Conservation (phyloP, 1,140 invertebrate genomes). For the Chelonus insularis region DNA sequence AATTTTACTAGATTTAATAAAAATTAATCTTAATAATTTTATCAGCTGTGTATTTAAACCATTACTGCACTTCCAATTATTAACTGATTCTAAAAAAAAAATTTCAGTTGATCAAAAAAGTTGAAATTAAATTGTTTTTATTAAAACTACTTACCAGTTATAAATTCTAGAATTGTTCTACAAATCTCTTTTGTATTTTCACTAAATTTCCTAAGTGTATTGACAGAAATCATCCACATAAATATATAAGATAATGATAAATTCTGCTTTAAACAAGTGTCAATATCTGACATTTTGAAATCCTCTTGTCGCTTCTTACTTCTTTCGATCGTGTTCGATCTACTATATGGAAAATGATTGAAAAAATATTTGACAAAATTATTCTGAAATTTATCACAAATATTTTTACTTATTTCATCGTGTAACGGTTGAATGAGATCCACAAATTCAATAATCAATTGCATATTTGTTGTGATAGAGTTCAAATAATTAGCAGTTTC, state of each 20-base stretch:
- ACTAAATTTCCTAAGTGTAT: conserved; percentile 30
- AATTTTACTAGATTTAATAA: conserved; percentile 49
- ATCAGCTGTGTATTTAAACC: conserved; percentile 38
- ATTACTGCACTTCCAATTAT: conserved; percentile 38
- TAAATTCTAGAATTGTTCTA: conserved; percentile 31
- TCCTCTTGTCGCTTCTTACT: conserved; percentile 41
- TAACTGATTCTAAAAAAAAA: conserved; percentile 42
- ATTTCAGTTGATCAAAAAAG: conserved; percentile 19
- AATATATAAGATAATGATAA: conserved; percentile 48
- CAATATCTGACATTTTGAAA: conserved; percentile 27
- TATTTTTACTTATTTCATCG: conserved; percentile 51
- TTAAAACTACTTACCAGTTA: conserved; percentile 20
- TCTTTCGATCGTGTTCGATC: conserved; percentile 31
- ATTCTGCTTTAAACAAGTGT: conserved; percentile 44
- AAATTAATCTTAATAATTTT: conserved; percentile 48
- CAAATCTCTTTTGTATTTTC: conserved; percentile 38
- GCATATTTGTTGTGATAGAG: conserved; percentile 62
- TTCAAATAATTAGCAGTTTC: conserved; percentile 65
- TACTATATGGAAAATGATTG: conserved; percentile 61
- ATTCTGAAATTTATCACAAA: conserved; percentile 59
- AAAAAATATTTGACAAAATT: conserved; percentile 60
- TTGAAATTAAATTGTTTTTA: conserved; percentile 7
- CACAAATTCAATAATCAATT: conserved; percentile 61
- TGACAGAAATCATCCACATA: conserved; percentile 46
- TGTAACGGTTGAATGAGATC: conserved; percentile 50